Evolutionary conservation across 2,888 invertebrate species (phyloP), one percentile per base, ranked within the genome.

Genomic region (Melieria picta): DNA sequence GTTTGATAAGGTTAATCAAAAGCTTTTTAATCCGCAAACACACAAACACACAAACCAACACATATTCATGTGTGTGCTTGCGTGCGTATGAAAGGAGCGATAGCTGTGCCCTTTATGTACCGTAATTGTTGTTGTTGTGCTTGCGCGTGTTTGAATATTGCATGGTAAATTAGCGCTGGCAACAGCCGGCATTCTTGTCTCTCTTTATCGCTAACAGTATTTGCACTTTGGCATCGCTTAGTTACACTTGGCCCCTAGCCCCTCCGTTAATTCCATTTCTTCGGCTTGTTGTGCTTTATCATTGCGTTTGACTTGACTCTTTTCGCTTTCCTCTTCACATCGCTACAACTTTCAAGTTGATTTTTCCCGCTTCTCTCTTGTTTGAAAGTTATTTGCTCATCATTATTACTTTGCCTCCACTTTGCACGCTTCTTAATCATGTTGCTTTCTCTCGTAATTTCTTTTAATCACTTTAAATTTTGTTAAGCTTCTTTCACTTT

Each of bases 1-100:
- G 50, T 81, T 82, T 80, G 83, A 82, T 82, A 82, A 82, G 81
- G 83, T 82, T 82, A 83, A 83, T 82, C 83, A 82, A 82, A 82
- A 82, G 81, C 80, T 78, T 83, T 82, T 82, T 83, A 82, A 82
- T 82, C 81, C 82, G 82, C 82, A 61, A 77, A 81, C 82, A 56
- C 16, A 50, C 75, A 79, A 76, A 76, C 76, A 74, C 56, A 48
- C 48, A 69, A 11, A 42, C 11, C 9, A 11, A 50, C 60, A 67
- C 58, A 75, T 61, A 56, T 16, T 48, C 65, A 61, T 67, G 50
- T 61, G 55, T 46, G 60, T 60, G 11, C 62, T 64, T 62, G 3
- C 10, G 5, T 48, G 48, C 5, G 45, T 45, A n/a, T 45, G n/a
- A 13, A 30, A 30, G 30, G 30, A 30, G 30, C 30, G 30, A 30